A percentile compares a stretch with the other conserved stretches of the same genome.
These are phyloP conservation scores for Clanis bilineata DNA, from an alignment of 2,888 invertebrate species.

Conservation along the genomic window DNA sequence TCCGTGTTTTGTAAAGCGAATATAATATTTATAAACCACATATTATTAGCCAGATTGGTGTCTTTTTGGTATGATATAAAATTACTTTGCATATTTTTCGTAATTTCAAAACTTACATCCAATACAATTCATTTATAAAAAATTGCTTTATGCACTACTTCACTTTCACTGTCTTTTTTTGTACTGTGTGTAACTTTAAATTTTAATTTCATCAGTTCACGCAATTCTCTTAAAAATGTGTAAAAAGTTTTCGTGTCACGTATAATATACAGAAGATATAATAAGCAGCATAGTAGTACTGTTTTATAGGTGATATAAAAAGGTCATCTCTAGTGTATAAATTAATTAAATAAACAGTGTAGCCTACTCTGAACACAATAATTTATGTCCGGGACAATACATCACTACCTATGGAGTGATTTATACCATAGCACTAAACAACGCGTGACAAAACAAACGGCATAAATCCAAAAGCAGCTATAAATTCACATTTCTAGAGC, in stretches of 20 bases:
- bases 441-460: slow-evolving; percentile 4
- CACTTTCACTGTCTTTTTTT: too few species aligned
- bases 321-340: too few species aligned
- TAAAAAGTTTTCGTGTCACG: too few species aligned
- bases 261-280: too few species aligned
- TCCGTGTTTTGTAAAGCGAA: neutral
- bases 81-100: neutral
- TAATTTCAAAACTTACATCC: too few species aligned
- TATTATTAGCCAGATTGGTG: neutral
- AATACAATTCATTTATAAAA: too few species aligned
- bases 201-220: too few species aligned
- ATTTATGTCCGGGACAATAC: neutral
- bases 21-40: neutral
- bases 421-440: neutral
- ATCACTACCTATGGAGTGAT: slow-evolving; percentile 1
- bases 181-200: too few species aligned
- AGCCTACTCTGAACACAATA: neutral
- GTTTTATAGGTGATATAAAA: too few species aligned
- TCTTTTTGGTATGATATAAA: neutral
- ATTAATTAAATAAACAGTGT: neutral
- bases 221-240: too few species aligned
- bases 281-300: too few species aligned
- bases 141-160: too few species aligned
- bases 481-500: slow-evolving; percentile 13
- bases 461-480: slow-evolving; percentile 6